Evolutionary conservation across 2,888 invertebrate genomes (phyloP).

Genomic region (Eristalis tenax): DNA sequence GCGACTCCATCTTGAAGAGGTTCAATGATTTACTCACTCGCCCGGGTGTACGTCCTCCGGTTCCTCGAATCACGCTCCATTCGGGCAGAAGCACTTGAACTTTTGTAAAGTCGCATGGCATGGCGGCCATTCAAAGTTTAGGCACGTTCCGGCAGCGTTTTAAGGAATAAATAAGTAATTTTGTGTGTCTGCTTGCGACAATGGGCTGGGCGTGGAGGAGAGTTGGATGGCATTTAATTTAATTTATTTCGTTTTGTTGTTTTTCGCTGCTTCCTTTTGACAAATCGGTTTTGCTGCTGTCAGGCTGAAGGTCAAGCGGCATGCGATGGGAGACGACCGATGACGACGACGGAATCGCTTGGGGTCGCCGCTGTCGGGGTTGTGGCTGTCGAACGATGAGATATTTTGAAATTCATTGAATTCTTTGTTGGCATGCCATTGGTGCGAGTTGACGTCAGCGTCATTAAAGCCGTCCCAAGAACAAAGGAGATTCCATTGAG

Average conservation of each 20-base stretch:
- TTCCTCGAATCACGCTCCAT: constrained; percentile 5
- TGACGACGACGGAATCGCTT: background rate
- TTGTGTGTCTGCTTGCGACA: background rate
- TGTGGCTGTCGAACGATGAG: background rate
- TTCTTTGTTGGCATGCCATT: background rate
- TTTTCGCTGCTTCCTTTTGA: constrained; percentile 2
- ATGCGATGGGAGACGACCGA: background rate
- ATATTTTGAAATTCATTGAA: background rate
- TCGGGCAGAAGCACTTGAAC: constrained; percentile 35
- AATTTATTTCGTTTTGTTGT: background rate
- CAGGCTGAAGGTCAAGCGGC: constrained; percentile 46
- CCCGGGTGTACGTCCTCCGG: background rate
- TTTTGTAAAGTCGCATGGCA: constrained; percentile 13
- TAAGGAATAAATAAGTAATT: constrained; percentile 22
- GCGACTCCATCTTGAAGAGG: constrained; percentile 12
- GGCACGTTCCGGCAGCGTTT: constrained; percentile 48
- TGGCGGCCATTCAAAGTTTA: constrained; percentile 37
- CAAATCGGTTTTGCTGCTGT: constrained; percentile 27
- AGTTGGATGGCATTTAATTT: background rate
- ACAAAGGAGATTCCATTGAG: background rate
- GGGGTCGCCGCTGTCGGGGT: background rate
- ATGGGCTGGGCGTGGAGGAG: background rate
- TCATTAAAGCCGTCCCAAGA: background rate
- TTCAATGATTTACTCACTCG: constrained; percentile 47
- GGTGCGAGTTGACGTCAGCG: background rate